Evolutionary conservation across 2,888 invertebrate species (phyloP).

Genomic region (Teinopalpus imperialis): DNA sequence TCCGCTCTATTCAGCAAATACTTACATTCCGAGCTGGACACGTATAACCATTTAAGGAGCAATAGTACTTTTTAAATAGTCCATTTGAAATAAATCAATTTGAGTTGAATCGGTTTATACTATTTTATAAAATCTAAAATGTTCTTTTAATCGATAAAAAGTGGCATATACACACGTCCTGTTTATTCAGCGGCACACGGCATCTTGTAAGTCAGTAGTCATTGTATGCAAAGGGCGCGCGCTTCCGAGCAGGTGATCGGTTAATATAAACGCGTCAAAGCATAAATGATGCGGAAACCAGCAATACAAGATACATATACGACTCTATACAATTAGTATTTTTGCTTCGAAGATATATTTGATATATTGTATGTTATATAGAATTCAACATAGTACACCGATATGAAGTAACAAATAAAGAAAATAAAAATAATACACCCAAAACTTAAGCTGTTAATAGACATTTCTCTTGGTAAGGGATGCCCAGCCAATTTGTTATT

Average conservation of each 20-base stretch:
- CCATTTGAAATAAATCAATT: too few species aligned
- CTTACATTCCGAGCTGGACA: too few species aligned
- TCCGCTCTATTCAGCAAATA: too few species aligned
- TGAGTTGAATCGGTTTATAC: too few species aligned
- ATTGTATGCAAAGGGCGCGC: constrained; percentile 69
- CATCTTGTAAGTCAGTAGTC: constrained; percentile 60
- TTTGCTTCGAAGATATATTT: neutral
- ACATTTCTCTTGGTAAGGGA: too few species aligned
- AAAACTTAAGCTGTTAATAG: too few species aligned
- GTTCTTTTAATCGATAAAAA: neutral
- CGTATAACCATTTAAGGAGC: too few species aligned
- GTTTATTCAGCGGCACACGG: constrained; percentile 38
- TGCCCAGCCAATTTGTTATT: too few species aligned
- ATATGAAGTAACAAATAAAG: too few species aligned
- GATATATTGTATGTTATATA: neutral
- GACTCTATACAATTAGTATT: neutral
- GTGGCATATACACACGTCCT: constrained; percentile 29
- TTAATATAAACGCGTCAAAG: constrained; percentile 36
- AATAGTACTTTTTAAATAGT: too few species aligned
- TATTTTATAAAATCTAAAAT: too few species aligned
- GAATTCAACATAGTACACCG: neutral
- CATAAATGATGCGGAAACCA: constrained; percentile 29
- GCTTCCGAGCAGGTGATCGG: constrained; percentile 52
- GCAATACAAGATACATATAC: constrained; percentile 14
- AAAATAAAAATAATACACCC: too few species aligned